Evolutionary conservation across 2,888 invertebrate genomes (phyloP).

Genomic region (Drosophila basisetae): DNA sequence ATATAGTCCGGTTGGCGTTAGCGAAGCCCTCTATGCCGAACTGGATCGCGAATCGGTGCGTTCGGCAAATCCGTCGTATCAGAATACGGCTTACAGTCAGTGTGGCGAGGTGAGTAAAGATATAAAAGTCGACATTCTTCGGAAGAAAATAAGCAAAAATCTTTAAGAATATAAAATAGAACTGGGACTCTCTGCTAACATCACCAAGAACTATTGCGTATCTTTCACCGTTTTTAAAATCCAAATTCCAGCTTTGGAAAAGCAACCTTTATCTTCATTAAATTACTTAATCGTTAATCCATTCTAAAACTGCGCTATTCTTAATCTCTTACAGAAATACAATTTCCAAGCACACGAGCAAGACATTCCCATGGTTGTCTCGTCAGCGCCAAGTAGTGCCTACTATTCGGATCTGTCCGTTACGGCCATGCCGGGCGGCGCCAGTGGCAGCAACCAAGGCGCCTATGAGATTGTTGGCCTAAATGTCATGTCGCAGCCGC

Average conservation of each 20-base stretch:
- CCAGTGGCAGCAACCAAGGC: conserved; percentile 85
- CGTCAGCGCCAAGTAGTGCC: conserved; percentile 90
- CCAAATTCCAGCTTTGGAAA: neutral
- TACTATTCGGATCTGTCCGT: conserved; percentile 90
- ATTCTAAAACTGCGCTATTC: neutral
- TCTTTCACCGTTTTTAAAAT: neutral
- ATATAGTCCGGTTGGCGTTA: conserved; percentile 87
- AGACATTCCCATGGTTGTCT: conserved; percentile 86
- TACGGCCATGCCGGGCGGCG: conserved; percentile 85
- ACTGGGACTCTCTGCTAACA: neutral
- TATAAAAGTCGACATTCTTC: no score
- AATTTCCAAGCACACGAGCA: conserved; percentile 85
- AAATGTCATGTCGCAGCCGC: conserved; percentile 86
- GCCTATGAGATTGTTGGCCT: conserved; percentile 88
- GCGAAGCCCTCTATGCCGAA: conserved; percentile 90
- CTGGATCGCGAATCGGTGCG: conserved; percentile 87
- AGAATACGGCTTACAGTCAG: conserved; percentile 89
- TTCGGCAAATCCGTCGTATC: conserved; percentile 88
- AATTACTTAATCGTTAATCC: neutral
- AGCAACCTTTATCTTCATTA: neutral
- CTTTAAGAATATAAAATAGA: neutral
- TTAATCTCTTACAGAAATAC: conserved; percentile 76
- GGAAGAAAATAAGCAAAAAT: neutral
- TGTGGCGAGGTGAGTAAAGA: conserved; percentile 84
- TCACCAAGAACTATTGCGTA: neutral